Evolutionary conservation across 2,888 invertebrate genomes (phyloP), one percentile per base, ranked within the genome.

Genomic region (Plusia festucae): DNA sequence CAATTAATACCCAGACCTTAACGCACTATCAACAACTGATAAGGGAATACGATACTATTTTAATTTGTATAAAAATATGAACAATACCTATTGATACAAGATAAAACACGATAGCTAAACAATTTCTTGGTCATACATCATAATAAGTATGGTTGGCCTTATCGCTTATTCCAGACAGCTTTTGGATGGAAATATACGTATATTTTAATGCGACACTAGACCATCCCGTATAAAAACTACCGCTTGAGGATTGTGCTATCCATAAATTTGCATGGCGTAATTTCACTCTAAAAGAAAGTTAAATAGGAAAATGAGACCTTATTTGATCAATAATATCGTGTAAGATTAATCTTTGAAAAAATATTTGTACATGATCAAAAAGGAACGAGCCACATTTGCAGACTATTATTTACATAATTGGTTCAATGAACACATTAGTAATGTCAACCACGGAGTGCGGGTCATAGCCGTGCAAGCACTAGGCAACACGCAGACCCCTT

Each of bases 21-120:
- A 9, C 15, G 51, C 40, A 57, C 57, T 65, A 73, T 69, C 65
- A 68, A 61, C 57, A 44, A 27, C 40, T 69, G 78, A 76, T 78
- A 76, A 65, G 54, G 60, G 34, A 51, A 60, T 70, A 65, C 18
- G 52, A 67, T 65, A 56, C 46, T 13, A 16, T 75, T 75, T 55
- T 58, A 34, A 65, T 60, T 58, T 27, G n/a, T 55, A 49, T 34
- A 20, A 49, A 58, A 52, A 49, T 60, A 58, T 69, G 40, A 4
- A 49, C 46, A 49, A 49, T 49, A 46, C 22, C 4, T 44, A 27
- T 16, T 40, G 15, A 54, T 56, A 53, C 56, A 24, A 40, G 16
- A 53, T 32, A 20, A 72, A 51, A 58, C 55, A 53, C 34, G 52
- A 72, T 66, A 60, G 20, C 16, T 49, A 53, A 52, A 57, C 15